phyloP scores from a whole-genome alignment of 2,113 vertebrate species.

The Speoplatyrhinus poulsoni region DNA sequence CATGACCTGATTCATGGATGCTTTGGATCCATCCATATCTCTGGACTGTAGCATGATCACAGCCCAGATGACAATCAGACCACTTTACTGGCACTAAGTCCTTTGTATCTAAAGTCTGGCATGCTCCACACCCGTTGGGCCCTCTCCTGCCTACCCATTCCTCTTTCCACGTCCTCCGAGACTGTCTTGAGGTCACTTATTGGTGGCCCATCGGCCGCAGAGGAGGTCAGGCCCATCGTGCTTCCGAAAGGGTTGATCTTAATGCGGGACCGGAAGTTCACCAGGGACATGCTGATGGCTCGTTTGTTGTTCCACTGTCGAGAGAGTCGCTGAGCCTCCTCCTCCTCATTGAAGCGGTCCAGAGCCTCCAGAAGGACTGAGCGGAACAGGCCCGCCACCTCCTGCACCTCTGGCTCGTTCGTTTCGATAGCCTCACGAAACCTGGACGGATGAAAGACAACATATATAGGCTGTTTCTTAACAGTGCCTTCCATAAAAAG shows the following conservation, averaged over 20 bases:
- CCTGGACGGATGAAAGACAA: slow-evolving; percentile 69
- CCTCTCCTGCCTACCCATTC: slow-evolving; percentile 51
- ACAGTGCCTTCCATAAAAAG: too few relatives aligned
- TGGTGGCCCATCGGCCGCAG: slow-evolving; percentile 36
- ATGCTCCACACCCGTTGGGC: slow-evolving; percentile 88
- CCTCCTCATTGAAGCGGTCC: slow-evolving; percentile 86
- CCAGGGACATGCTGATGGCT: slow-evolving; percentile 81
- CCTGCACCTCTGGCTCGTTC: slow-evolving; percentile 87
- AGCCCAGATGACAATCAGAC: slow-evolving; percentile 38
- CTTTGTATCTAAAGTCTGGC: slow-evolving; percentile 88
- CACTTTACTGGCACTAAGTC: slow-evolving; percentile 46
- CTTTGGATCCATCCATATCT: not conserved
- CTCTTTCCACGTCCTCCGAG: slow-evolving; percentile 91
- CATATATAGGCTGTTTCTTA: not conserved
- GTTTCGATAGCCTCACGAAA: slow-evolving; percentile 87
- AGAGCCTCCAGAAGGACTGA: slow-evolving; percentile 85
- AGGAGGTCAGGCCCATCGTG: slow-evolving; percentile 64
- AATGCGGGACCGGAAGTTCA: slow-evolving; percentile 84
- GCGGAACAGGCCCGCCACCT: slow-evolving; percentile 88
- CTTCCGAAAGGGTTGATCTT: slow-evolving; percentile 91
- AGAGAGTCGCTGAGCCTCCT: slow-evolving; percentile 83
- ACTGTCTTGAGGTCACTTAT: slow-evolving; percentile 85
- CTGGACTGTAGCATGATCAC: not conserved
- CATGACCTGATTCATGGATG: too few relatives aligned
- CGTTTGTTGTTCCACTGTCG: slow-evolving; percentile 90